A percentile compares a stretch with the other conserved stretches of the same genome.
phyloP scores from a whole-genome alignment of 1,140 invertebrate species.

The Zaprionus inermis region DNA sequence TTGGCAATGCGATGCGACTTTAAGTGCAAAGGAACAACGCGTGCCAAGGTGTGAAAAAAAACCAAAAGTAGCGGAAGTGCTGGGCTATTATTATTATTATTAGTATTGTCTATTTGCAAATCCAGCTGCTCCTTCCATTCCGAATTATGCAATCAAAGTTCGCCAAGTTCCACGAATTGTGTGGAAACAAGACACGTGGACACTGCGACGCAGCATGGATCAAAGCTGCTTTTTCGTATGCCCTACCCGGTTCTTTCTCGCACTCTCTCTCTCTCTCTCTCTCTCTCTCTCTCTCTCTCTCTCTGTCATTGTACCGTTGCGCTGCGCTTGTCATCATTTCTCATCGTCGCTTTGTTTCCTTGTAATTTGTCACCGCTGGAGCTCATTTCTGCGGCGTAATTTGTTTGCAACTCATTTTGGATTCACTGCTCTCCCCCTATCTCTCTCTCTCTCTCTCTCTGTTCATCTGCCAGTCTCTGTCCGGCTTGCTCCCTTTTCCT shows the following conservation, averaged over 20 bases:
- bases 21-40: constrained; percentile 50
- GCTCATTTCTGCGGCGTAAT: constrained; percentile 77
- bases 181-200: constrained; percentile 18
- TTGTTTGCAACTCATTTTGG: constrained; percentile 77
- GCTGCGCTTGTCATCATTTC: constrained; percentile 72
- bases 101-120: not conserved
- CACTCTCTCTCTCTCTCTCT: not conserved
- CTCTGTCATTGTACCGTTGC: constrained; percentile 53
- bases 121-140: constrained; percentile 33
- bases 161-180: constrained; percentile 27
- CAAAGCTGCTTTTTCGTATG: constrained; percentile 30
- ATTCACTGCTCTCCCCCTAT: constrained; percentile 45
- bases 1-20: constrained; percentile 41
- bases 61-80: constrained; percentile 50
- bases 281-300: constrained; percentile 17
- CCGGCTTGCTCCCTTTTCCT: not conserved
- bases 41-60: constrained; percentile 68
- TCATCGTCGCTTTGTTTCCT: constrained; percentile 71
- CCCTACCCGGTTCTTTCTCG: constrained; percentile 29
- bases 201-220: constrained; percentile 27
- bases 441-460: not conserved
- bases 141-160: constrained; percentile 66
- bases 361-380: constrained; percentile 81
- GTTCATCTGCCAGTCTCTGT: too few species aligned
- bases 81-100: not conserved